Conservation (phyloP, 1,140 invertebrate species). For the Cydia splendana region DNA sequence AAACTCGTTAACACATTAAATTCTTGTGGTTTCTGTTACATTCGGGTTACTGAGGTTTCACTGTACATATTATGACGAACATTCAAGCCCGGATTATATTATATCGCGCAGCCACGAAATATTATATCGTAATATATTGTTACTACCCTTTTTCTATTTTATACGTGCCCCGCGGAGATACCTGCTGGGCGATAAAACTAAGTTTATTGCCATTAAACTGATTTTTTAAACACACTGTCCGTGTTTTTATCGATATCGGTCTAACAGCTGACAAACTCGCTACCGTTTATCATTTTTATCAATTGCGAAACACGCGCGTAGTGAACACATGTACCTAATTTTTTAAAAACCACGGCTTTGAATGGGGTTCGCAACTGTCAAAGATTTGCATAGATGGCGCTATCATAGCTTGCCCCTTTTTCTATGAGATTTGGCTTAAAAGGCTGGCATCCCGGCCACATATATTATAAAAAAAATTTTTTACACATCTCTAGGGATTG, state of each 20-base stretch:
- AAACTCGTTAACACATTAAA: too few species aligned
- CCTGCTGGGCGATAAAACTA: constrained; percentile 11
- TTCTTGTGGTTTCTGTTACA: neutral
- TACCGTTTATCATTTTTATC: neutral
- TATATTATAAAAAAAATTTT: too few species aligned
- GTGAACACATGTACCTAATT: too few species aligned
- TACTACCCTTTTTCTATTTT: constrained; percentile 21
- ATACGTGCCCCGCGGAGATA: constrained; percentile 10
- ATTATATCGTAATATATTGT: constrained; percentile 1
- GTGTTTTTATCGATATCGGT: neutral
- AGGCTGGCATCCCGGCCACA: too few species aligned
- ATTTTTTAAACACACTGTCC: neutral
- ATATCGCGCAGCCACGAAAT: neutral
- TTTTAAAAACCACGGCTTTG: too few species aligned
- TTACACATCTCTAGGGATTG: too few species aligned
- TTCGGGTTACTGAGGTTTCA: neutral
- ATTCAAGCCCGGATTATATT: neutral
- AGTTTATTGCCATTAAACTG: constrained; percentile 9
- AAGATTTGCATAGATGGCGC: too few species aligned
- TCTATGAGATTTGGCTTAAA: too few species aligned
- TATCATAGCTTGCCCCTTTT: too few species aligned
- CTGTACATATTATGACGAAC: neutral
- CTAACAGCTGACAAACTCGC: neutral
- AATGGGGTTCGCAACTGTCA: too few species aligned
- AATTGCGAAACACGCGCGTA: neutral